Evolutionary conservation across 2,113 vertebrate species (phyloP).

Genomic region (Corapipo altera): DNA sequence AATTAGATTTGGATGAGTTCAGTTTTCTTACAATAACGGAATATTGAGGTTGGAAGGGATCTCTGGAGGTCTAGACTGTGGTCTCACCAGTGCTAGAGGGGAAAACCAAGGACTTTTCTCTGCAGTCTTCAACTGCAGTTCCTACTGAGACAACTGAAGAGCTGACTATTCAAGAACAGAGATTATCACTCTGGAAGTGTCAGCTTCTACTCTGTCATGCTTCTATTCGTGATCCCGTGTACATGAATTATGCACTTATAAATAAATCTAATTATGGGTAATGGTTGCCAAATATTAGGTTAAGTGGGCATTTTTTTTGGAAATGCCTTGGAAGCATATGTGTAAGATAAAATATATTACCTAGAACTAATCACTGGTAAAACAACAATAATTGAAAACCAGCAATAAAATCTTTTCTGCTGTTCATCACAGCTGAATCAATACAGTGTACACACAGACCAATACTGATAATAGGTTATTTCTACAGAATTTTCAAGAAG

Average conservation of each 20-base stretch:
- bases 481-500: not conserved
- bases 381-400: slow-evolving; percentile 24
- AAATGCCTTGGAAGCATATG: not conserved
- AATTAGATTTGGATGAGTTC: not conserved
- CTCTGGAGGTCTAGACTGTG: not conserved
- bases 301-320: not conserved
- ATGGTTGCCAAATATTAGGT: not conserved
- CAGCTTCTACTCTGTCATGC: not conserved
- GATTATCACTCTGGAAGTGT: not conserved
- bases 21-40: not conserved
- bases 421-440: slow-evolving; percentile 42
- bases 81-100: not conserved
- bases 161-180: not conserved
- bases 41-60: not conserved
- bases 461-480: slow-evolving; percentile 24
- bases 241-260: not conserved
- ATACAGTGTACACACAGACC: slow-evolving; percentile 25
- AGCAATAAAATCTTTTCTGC: slow-evolving; percentile 43
- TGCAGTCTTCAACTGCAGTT: not conserved
- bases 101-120: not conserved
- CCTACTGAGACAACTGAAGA: not conserved
- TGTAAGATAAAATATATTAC: not conserved
- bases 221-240: not conserved
- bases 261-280: not conserved
- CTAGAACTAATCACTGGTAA: not conserved